phyloP scores from a whole-genome alignment of 92 coral and sea anemone genomes.

The Zoanthus gigantus region DNA sequence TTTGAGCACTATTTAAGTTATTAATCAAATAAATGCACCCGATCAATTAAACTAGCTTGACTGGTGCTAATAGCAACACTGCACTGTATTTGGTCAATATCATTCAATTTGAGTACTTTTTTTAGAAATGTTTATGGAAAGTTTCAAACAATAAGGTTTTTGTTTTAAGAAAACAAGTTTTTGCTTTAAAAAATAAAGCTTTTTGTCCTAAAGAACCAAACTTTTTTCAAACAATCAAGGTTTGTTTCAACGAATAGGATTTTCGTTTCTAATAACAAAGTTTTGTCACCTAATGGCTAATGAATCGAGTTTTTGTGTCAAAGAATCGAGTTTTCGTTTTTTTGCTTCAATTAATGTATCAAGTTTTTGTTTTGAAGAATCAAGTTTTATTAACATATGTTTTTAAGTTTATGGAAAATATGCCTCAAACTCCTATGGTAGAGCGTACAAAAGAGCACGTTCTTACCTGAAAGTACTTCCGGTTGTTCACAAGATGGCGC shows the following conservation, averaged over 20 bases:
- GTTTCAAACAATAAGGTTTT: conserved; percentile 9
- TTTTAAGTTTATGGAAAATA: too few species aligned
- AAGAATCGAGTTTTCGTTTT: too few species aligned
- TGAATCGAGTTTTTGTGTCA: too few species aligned
- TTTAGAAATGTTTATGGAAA: not conserved
- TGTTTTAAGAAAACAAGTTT: not conserved
- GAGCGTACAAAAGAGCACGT: too few species aligned
- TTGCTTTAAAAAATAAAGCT: conserved; percentile 15
- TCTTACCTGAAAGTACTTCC: too few species aligned
- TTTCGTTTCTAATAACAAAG: not conserved
- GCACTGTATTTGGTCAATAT: conserved; percentile 8
- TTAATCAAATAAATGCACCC: conserved; percentile 14
- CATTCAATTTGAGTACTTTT: conserved; percentile 15
- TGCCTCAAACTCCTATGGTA: too few species aligned
- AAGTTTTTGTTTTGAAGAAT: too few species aligned
- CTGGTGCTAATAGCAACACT: conserved; percentile 11
- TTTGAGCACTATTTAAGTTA: conserved; percentile 11
- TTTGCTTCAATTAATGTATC: too few species aligned
- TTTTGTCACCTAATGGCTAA: too few species aligned
- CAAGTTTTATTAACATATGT: too few species aligned
- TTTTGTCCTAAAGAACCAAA: not conserved
- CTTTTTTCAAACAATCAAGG: too few species aligned
- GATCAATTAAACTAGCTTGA: conserved; percentile 5
- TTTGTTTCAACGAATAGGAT: conserved; percentile 6
- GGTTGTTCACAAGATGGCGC: too few species aligned